Evolutionary conservation across 2,797 vertebrate genomes (phyloP), one percentile per base, ranked within the genome.

Genomic region (Eulemur coronatus): DNA sequence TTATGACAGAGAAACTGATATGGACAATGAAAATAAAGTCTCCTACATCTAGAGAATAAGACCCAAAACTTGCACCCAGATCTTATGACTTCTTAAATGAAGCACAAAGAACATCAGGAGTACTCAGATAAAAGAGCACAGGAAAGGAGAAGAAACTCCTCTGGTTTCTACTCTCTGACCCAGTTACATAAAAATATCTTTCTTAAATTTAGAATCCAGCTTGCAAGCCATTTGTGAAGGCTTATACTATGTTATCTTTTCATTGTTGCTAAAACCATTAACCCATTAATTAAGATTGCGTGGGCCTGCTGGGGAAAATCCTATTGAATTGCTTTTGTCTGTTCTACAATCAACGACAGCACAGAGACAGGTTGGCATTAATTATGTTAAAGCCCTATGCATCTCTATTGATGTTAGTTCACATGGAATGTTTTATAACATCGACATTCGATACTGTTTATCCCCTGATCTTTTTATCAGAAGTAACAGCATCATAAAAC

Each of bases 401-500:
- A 79, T 95, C 87, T 87, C 96, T 95, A 48, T 57, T 95, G 97
- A 80, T 97, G 97, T 97, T 96, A 97, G 95, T 95, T 97, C 94
- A 93, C 55, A 33, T 79, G 84, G 96, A 97, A 98, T 95, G 94
- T 97, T 96, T 97, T 97, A 97, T 75, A 15, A 92, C 96, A 97
- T 52, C 2, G 41, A 90, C 95, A 95, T 96, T 97, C 97, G 95
- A 94, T 94, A 95, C 89, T 96, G 90, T 97, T 98, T 96, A 80
- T 72, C 82, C 97, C 92, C 80, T 97, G 86, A 46, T 97, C 90
- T 88, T 97, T 95, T 97, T 30, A 94, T 97, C 90, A 98, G 97
- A 97, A 78, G 57, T 96, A 93, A 90, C 94, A 93, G 72, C 97
- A 97, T 95, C 96, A 95, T 96, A 98, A 97, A 97, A 97, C 95